Evolutionary conservation across 2,888 invertebrate genomes (phyloP).

Genomic region (Xylocampa areola): DNA sequence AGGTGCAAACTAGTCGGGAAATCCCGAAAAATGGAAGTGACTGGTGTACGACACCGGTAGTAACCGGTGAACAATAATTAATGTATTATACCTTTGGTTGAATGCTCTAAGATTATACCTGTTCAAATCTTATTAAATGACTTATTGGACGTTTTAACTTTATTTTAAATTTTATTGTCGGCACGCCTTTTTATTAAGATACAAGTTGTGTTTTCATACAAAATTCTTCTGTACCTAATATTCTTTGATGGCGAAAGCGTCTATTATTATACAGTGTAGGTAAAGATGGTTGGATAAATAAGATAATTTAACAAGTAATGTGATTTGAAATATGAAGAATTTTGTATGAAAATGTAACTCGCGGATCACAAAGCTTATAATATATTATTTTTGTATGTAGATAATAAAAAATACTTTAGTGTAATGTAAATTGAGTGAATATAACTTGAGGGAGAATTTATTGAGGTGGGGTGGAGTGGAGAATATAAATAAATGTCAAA

Average conservation of each 20-base stretch:
- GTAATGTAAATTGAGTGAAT: conserved; percentile 48
- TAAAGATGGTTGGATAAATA: conserved; percentile 2
- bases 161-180: conserved; percentile 23
- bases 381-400: conserved; percentile 63
- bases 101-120: no score
- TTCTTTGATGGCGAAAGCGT: conserved; percentile 6
- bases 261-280: not conserved
- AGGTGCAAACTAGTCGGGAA: no score
- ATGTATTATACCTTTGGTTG: no score
- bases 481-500: not conserved
- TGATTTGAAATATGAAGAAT: conserved; percentile 8
- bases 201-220: conserved; percentile 34
- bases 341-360: conserved; percentile 39
- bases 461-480: not conserved
- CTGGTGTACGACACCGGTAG: no score
- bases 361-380: conserved; percentile 53
- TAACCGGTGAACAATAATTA: no score
- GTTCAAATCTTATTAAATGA: conserved; percentile 36
- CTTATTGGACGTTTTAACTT: conserved; percentile 29
- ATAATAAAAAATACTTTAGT: conserved; percentile 56
- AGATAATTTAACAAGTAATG: conserved; percentile 2
- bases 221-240: conserved; percentile 2
- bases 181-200: conserved; percentile 41
- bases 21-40: no score
- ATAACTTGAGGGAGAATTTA: conserved; percentile 8